Evolutionary conservation across 2,797 vertebrate genomes (phyloP).

Genomic region (Galago senegalensis): DNA sequence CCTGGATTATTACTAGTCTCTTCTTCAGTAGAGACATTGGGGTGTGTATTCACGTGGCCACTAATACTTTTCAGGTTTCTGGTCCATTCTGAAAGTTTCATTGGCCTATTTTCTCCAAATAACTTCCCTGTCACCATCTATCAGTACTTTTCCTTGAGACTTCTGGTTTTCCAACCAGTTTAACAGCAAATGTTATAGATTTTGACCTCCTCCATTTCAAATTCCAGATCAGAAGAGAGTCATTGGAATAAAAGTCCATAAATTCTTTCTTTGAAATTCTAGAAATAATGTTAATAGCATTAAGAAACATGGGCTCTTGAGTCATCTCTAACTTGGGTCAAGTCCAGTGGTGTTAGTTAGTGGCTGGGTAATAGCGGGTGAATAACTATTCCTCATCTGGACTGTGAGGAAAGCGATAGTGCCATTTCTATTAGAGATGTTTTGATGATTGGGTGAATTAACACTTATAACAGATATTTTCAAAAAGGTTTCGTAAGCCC

Average conservation of each 20-base stretch:
- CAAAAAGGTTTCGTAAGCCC: neutral
- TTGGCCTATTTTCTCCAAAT: neutral
- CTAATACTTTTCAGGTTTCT: neutral
- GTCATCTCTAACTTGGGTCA: neutral
- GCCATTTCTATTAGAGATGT: neutral
- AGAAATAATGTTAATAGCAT: neutral
- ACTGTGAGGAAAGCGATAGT: neutral
- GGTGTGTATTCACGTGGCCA: neutral
- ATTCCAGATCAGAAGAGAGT: neutral
- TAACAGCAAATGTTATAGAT: neutral
- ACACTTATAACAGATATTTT: neutral
- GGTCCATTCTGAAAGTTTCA: neutral
- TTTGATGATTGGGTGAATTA: neutral
- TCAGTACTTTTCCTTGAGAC: neutral
- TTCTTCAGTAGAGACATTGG: no score
- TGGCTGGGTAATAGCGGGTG: neutral
- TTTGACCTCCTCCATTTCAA: neutral
- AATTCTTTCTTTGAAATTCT: neutral
- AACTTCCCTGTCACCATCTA: neutral
- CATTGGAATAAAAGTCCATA: neutral
- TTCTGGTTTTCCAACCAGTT: neutral
- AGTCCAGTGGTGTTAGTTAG: neutral
- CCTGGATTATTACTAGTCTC: neutral
- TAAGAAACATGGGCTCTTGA: neutral
- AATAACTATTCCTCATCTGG: neutral